Evolutionary conservation across 64 coral and sea anemone genomes (phyloP), one percentile per base, ranked within the genome.

Genomic region (Dendronephthya gigantea): DNA sequence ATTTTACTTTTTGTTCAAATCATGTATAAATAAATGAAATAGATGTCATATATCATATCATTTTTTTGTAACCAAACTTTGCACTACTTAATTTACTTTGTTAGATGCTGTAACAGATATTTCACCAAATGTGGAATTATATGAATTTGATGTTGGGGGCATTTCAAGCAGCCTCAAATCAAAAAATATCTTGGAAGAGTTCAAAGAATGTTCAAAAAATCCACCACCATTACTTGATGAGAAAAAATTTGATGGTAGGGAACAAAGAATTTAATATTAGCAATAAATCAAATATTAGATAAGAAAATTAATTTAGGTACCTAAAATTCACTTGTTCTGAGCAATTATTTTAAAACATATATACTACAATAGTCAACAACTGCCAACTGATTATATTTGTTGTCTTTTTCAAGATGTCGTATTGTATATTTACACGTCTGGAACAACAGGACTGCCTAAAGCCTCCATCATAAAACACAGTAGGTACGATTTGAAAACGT

Each of bases 351-450:
- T n/a, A n/a, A n/a, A n/a, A n/a, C n/a, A n/a, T n/a, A n/a, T n/a
- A n/a, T n/a, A n/a, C n/a, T n/a, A n/a, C n/a, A n/a, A n/a, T n/a
- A n/a, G n/a, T n/a, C n/a, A n/a, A n/a, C n/a, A n/a, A n/a, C n/a
- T n/a, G n/a, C n/a, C n/a, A n/a, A n/a, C n/a, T n/a, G n/a, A n/a
- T n/a, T n/a, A n/a, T n/a, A n/a, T 81, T 19, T 29, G 39, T 84
- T 88, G n/a, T 59, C 40, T 83, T 39, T n/a, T 51, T 87, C 56
- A 49, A 93, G 95, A 98, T 90, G 82, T 90, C 9, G 48, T 98
- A 25, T 62, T 98, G 39, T 98, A 98, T 31, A 93, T 98, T 88
- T 98, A 93, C 49, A 98, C 95, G n/a, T 98, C 95, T 39, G 95
- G 95, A 7, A 98, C 95, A 33, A 98, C 95, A 48, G 95, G 95